phyloP scores from a whole-genome alignment of 2,888 invertebrate species.

The Bursaphelenchus okinawaensis region DNA sequence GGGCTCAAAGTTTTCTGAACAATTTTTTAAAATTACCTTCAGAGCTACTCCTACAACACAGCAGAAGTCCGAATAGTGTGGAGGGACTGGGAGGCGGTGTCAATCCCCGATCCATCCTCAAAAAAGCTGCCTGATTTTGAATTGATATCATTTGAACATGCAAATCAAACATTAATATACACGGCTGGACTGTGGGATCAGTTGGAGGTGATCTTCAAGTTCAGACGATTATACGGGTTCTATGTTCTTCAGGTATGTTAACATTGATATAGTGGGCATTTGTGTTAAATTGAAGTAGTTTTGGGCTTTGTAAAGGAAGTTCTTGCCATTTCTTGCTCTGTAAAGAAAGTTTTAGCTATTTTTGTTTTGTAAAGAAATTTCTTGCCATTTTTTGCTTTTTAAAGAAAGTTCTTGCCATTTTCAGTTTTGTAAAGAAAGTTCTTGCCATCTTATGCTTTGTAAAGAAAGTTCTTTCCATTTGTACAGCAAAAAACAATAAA shows the following conservation, averaged over 20 bases:
- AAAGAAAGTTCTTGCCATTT: too few species aligned
- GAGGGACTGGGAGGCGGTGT: constrained; percentile 55
- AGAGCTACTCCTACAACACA: constrained; percentile 57
- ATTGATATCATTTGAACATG: constrained; percentile 43
- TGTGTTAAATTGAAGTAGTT: too few species aligned
- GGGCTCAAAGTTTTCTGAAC: neutral
- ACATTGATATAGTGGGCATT: too few species aligned
- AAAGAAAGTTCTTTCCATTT: too few species aligned
- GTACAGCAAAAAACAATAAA: too few species aligned
- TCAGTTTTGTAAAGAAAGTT: too few species aligned
- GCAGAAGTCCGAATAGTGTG: constrained; percentile 57
- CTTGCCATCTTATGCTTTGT: too few species aligned
- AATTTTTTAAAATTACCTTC: constrained; percentile 13
- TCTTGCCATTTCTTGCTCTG: too few species aligned
- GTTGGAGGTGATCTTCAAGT: constrained; percentile 53
- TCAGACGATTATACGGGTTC: constrained; percentile 56
- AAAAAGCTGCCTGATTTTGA: constrained; percentile 57
- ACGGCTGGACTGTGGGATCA: constrained; percentile 58
- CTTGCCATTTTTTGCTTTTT: too few species aligned
- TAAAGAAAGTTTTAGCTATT: too few species aligned
- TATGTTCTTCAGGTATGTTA: constrained; percentile 52
- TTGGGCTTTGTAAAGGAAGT: too few species aligned
- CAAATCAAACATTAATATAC: constrained; percentile 49
- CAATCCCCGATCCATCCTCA: constrained; percentile 53
- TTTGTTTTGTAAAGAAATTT: too few species aligned